A percentile compares a stretch with the other conserved stretches of the same genome.
These are phyloP conservation scores for Haliaeetus leucogaster DNA, from an alignment of 2,113 vertebrate genomes.

Conservation along the genomic window DNA sequence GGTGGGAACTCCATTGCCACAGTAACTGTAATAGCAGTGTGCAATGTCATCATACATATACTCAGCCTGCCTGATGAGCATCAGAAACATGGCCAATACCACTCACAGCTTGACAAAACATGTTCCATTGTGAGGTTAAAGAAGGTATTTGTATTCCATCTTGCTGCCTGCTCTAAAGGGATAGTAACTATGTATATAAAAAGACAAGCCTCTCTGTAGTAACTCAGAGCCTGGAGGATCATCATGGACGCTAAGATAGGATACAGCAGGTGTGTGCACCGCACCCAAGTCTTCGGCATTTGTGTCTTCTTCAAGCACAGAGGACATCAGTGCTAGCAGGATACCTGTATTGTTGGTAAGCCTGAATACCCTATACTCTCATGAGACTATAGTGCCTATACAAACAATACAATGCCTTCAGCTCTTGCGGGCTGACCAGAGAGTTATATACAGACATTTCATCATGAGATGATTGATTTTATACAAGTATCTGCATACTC, in stretches of 20 bases:
- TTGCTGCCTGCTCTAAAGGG: not conserved
- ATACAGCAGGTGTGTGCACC: not conserved
- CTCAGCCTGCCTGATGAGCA: not conserved
- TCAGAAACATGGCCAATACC: not conserved
- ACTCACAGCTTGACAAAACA: not conserved
- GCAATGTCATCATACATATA: not conserved
- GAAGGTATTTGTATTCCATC: not conserved
- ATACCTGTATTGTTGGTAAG: not conserved
- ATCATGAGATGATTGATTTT: not conserved
- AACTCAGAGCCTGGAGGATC: not conserved
- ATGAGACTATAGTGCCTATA: not conserved
- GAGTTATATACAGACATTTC: not conserved
- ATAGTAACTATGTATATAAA: not conserved
- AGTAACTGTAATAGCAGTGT: not conserved
- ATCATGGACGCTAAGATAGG: not conserved
- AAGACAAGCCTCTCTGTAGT: not conserved
- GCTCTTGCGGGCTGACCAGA: not conserved
- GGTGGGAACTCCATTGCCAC: not conserved
- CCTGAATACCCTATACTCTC: not conserved
- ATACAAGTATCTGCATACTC: not conserved
- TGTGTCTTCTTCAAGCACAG: not conserved
- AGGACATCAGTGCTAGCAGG: not conserved
- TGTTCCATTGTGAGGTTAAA: not conserved
- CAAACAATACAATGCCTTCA: not conserved
- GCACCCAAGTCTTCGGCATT: not conserved